A percentile compares a stretch with the other conserved stretches of the same genome.
These are phyloP conservation scores for Sarcophilus harrisii DNA, from an alignment of 2,797 vertebrate species.

Conservation along the genomic window DNA sequence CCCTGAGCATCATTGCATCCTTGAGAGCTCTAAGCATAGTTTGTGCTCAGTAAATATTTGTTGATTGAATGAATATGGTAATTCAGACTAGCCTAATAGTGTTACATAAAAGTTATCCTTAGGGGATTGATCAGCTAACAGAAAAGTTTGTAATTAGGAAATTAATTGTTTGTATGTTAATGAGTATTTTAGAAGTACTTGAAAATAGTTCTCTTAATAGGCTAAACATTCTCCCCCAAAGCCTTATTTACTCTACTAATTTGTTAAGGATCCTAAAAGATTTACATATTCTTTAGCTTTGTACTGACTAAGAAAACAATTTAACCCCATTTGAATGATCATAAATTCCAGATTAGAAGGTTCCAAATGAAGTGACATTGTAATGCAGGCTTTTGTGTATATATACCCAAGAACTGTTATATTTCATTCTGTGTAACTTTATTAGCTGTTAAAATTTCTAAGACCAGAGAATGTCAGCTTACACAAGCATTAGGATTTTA, in stretches of 20 bases:
- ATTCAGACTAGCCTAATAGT: slow-evolving; percentile 36
- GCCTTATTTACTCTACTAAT: not conserved
- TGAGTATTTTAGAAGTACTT: slow-evolving; percentile 34
- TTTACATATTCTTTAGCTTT: not conserved
- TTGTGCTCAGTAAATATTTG: slow-evolving; percentile 22
- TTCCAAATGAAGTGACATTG: not conserved
- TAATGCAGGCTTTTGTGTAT: not conserved
- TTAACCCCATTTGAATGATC: not conserved
- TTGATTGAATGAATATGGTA: slow-evolving; percentile 3
- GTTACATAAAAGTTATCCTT: slow-evolving; percentile 14
- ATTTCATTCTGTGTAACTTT: not conserved
- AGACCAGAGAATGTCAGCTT: not conserved
- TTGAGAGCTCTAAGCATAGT: not conserved
- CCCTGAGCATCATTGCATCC: not conserved
- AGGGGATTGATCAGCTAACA: not conserved
- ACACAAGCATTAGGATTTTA: not conserved
- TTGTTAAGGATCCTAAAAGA: not conserved
- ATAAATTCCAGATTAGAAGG: not conserved
- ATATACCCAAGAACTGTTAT: not conserved
- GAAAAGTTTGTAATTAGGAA: slow-evolving; percentile 36
- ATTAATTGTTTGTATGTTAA: slow-evolving; percentile 35
- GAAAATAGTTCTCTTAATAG: slow-evolving; percentile 42
- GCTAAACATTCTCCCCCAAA: slow-evolving; percentile 16
- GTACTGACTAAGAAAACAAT: not conserved
- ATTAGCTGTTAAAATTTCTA: not conserved